Conservation (phyloP, 2,797 vertebrate species). For the Zalophus californianus region DNA sequence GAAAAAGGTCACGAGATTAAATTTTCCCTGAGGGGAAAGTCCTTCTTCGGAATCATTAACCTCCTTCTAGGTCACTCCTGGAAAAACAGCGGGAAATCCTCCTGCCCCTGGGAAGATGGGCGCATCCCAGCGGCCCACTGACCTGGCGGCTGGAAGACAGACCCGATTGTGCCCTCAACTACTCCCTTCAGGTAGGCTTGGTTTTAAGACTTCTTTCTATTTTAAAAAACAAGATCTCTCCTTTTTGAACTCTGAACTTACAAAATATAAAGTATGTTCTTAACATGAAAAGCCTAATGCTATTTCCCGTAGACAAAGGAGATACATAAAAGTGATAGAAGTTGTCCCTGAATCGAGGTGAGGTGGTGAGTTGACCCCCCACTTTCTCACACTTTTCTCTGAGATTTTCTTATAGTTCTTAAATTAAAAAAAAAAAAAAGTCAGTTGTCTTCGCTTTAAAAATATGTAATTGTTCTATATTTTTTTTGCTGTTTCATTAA, state of each 20-base stretch:
- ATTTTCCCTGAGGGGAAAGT: conserved; percentile 90
- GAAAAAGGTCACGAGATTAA: conserved; percentile 89
- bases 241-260: conserved; percentile 61
- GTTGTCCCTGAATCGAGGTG: background rate
- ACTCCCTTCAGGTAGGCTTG: conserved; percentile 83
- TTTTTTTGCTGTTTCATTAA: background rate
- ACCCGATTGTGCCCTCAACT: conserved; percentile 76
- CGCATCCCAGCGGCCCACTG: conserved; percentile 82
- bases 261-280: conserved; percentile 34
- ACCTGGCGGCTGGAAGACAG: conserved; percentile 82
- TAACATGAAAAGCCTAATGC: background rate
- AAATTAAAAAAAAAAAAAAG: background rate
- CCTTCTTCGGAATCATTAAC: conserved; percentile 90
- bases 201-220: conserved; percentile 81
- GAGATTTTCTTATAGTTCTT: background rate
- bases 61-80: conserved; percentile 89
- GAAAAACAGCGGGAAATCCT: conserved; percentile 88
- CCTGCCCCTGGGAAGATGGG: conserved; percentile 85
- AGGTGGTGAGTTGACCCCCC: background rate
- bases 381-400: background rate
- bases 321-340: background rate
- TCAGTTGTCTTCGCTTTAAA: background rate
- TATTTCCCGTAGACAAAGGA: conserved; percentile 29
- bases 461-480: background rate
- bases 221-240: conserved; percentile 85